phyloP scores from a whole-genome alignment of 2,113 vertebrate genomes.

The Polypterus bichir region DNA sequence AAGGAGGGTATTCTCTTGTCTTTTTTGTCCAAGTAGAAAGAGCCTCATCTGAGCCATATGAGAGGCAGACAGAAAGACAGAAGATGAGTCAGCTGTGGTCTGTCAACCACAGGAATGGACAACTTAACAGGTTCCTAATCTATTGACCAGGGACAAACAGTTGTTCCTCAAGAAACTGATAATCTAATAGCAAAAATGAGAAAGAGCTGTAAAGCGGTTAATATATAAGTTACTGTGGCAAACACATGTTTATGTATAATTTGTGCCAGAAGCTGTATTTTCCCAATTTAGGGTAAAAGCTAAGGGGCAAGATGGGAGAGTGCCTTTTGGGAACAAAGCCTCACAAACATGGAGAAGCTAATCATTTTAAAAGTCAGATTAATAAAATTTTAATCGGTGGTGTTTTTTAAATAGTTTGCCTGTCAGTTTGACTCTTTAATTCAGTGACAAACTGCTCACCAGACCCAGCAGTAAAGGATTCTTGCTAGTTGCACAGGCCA shows the following conservation, averaged over 20 bases:
- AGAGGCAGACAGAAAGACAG: slow-evolving; percentile 18
- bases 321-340: slow-evolving; percentile 31
- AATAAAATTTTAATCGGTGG: slow-evolving; percentile 55
- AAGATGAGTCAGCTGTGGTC: slow-evolving; percentile 42
- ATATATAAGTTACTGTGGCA: slow-evolving; percentile 72
- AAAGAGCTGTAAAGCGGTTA: slow-evolving; percentile 59
- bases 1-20: too few relatives aligned
- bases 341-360: slow-evolving; percentile 24
- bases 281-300: slow-evolving; percentile 53
- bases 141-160: slow-evolving; percentile 48
- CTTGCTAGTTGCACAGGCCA: slow-evolving; percentile 4
- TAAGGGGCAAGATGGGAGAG: slow-evolving; percentile 38
- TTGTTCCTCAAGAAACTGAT: slow-evolving; percentile 75
- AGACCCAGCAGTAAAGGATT: slow-evolving; percentile 14
- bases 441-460: slow-evolving; percentile 43
- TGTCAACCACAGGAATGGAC: slow-evolving; percentile 39
- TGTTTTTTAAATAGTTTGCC: slow-evolving; percentile 43
- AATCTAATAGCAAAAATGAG: slow-evolving; percentile 53
- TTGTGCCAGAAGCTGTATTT: slow-evolving; percentile 60
- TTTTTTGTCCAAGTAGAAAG: too few relatives aligned
- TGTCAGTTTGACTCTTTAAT: slow-evolving; percentile 38
- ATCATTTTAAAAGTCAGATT: slow-evolving; percentile 39
- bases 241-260: slow-evolving; percentile 75
- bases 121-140: slow-evolving; percentile 60
- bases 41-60: too few relatives aligned